A percentile compares a stretch with the other conserved stretches of the same genome.
Conservation (phyloP, 2,113 vertebrate genomes). For the Desmodus rotundus region DNA sequence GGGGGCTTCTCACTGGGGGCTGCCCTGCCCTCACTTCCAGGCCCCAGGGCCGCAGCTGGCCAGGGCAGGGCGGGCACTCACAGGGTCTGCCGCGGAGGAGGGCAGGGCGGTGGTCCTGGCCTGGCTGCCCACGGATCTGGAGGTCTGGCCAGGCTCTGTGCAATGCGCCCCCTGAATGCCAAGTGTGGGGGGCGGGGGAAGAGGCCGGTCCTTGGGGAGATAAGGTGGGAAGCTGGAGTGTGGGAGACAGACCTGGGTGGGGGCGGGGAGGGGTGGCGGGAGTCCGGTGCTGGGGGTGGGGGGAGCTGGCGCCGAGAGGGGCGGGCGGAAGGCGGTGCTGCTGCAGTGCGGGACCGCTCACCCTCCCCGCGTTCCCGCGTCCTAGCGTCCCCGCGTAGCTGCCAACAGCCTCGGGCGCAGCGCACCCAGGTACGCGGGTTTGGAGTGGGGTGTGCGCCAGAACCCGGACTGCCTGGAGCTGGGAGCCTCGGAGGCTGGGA, state of each 20-base stretch:
- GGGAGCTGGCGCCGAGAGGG: neutral
- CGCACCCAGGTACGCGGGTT: constrained; percentile 48
- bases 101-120: neutral
- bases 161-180: neutral
- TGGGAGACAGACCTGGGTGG: neutral
- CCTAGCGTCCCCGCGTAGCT: neutral
- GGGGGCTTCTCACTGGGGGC: too few relatives aligned
- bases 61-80: fast-evolving
- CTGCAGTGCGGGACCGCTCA: constrained; percentile 51
- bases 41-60: neutral
- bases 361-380: neutral
- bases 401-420: neutral
- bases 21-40: neutral
- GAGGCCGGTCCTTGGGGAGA: neutral
- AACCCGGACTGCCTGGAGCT: neutral
- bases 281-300: neutral
- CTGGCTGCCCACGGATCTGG: neutral
- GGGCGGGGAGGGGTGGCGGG: neutral
- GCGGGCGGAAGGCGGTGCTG: constrained; percentile 45
- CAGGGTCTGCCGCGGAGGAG: neutral
- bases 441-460: neutral
- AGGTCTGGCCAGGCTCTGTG: too few relatives aligned
- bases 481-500: neutral
- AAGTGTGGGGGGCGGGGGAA: too few relatives aligned
- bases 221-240: neutral